phyloP scores from a whole-genome alignment of 2,113 vertebrate species.

The Apistogramma diplotaenia region DNA sequence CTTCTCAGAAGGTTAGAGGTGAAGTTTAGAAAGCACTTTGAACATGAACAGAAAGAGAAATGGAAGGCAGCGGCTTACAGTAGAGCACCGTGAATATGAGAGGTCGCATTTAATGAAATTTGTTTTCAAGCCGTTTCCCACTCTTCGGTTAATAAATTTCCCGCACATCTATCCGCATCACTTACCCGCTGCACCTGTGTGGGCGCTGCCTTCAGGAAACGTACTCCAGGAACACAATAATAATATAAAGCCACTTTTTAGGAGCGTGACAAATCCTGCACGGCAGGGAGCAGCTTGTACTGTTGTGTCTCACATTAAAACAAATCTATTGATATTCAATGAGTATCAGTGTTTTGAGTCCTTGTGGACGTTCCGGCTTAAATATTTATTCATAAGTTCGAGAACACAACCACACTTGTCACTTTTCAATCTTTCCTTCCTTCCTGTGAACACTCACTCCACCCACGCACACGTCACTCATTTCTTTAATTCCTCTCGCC shows the following conservation, averaged over 20 bases:
- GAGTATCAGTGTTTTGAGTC: background rate
- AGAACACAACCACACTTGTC: background rate
- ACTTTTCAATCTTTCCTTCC: conserved; percentile 7
- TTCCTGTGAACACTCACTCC: background rate
- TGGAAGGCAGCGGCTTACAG: background rate
- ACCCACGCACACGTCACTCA: background rate
- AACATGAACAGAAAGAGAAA: conserved; percentile 34
- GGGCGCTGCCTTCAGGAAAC: background rate
- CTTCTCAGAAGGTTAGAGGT: conserved; percentile 58
- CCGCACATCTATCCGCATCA: background rate
- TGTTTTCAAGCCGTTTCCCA: background rate
- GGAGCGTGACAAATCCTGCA: background rate
- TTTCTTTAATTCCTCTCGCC: conserved; percentile 1
- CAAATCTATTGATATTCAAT: background rate
- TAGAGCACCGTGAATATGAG: background rate
- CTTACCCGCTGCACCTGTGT: background rate
- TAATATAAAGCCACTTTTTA: background rate
- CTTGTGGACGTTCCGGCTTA: background rate
- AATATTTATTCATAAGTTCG: conserved; percentile 20
- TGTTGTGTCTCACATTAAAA: background rate
- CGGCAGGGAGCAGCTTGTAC: background rate
- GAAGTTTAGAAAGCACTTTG: conserved; percentile 52
- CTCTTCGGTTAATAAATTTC: background rate
- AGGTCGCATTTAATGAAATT: conserved; percentile 40
- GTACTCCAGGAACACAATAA: background rate